Conservation (phyloP, 2,113 vertebrate species). For the Rhinolophus sinicus region DNA sequence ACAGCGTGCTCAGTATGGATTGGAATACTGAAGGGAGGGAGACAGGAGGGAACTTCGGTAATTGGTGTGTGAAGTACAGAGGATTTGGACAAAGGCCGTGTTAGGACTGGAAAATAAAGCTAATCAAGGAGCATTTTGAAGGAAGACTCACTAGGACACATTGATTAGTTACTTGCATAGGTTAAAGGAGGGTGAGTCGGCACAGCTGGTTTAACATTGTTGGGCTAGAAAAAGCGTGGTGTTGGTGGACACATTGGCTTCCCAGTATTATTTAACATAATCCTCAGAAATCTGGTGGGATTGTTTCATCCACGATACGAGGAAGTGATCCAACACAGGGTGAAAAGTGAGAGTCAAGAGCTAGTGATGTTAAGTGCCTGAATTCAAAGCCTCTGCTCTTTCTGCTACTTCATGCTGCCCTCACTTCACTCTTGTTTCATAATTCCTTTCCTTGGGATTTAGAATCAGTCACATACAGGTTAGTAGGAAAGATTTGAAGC, state of each 20-base stretch:
- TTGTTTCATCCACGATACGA: neutral
- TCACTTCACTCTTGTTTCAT: neutral
- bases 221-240: neutral
- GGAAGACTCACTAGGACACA: neutral
- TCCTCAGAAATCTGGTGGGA: neutral
- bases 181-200: neutral
- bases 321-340: neutral
- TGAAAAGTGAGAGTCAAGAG: neutral
- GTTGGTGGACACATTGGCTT: neutral
- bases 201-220: neutral
- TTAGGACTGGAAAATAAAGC: neutral
- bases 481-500: neutral
- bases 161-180: neutral
- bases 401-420: neutral
- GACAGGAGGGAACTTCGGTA: neutral
- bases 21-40: neutral
- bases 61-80: neutral
- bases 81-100: neutral
- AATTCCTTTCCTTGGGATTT: neutral
- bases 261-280: neutral
- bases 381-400: neutral
- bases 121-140: neutral
- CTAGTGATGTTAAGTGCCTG: neutral
- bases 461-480: neutral
- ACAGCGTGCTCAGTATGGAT: neutral